phyloP scores from a whole-genome alignment of 2,113 vertebrate genomes.

The Corynorhinus townsendii region DNA sequence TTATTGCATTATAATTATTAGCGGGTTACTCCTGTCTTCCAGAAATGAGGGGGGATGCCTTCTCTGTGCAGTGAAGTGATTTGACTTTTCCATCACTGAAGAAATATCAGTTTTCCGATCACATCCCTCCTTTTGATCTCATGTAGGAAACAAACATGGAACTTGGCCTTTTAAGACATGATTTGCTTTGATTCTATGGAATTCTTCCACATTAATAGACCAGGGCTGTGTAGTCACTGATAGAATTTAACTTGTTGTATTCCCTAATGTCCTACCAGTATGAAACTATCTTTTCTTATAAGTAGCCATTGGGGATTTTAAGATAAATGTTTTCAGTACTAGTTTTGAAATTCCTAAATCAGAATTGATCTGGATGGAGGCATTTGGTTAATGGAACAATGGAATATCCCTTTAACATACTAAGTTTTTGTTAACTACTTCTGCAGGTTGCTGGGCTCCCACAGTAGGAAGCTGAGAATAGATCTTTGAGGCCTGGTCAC shows the following conservation, averaged over 20 bases:
- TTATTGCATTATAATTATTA: conserved; percentile 21
- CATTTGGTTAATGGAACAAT: not conserved
- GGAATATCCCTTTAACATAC: not conserved
- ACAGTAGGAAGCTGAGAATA: not conserved
- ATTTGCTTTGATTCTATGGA: not conserved
- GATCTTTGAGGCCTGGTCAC: not conserved
- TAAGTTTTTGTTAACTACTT: not conserved
- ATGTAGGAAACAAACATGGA: not conserved
- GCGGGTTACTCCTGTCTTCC: not conserved
- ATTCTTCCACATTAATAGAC: not conserved
- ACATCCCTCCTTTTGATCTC: not conserved
- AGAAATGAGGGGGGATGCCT: not conserved
- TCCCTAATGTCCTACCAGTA: not conserved
- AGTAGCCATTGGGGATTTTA: not conserved
- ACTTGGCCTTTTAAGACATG: not conserved
- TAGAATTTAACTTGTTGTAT: not conserved
- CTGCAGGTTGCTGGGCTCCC: not conserved
- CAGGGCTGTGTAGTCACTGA: not conserved
- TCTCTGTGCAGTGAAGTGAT: not conserved
- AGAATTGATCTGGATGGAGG: not conserved
- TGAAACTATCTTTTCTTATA: not conserved
- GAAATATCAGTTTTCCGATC: not conserved
- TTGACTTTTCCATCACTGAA: not conserved
- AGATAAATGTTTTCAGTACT: not conserved
- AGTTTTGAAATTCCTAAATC: not conserved